Base-by-base conservation (phyloP, 2,888 invertebrate species). In the Hydropsyche betteni region DNA sequence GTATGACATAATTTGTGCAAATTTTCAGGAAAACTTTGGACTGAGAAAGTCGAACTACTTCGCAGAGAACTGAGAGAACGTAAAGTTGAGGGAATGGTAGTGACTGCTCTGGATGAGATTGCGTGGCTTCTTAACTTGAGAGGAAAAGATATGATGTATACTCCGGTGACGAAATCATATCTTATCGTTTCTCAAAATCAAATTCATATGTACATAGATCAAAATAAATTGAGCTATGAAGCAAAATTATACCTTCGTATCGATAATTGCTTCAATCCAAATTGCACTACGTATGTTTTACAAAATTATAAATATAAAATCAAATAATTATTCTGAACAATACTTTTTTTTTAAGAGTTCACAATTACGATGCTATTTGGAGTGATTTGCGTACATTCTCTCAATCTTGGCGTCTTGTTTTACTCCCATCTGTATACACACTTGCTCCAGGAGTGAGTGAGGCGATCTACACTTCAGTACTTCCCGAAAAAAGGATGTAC, bases 41-140 rank as follows among this genome's bases (percentile, higher is more conserved):
- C 91, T 74, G 89, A 90, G 50, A 97, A 97, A 84, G 87, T 97
- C 0, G 82, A 86, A 5, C 88, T 89, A 68, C 85, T 95, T 0
- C 89, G 95, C 10, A 83, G 85, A 4, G 89, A 91, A 78, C 86
- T 97, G 81, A 84, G 85, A 33, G 84, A 87, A 4, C 83, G 88
- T n/a, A 88, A 88, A 0, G 92, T 90, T 0, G 92, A 94, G 80
- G 94, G 94, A 0, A 91, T 96, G 87, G 89, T 97, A 38, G 88
- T 97, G 12, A 95, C 96, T 0, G 93, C 95, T 0, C 84, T 97
- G 74, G 95, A 96, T 81, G 96, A 97, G 84, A 91, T 94, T 64
- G 94, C 96, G 0, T 97, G 96, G 93, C 84, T 97, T 50, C 87
- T 96, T 51, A 97, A 97, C 83, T 90, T 97, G 16, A 89, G 97